Base-by-base conservation (phyloP, 2,888 invertebrate genomes). In the Ectemnius continuus region DNA sequence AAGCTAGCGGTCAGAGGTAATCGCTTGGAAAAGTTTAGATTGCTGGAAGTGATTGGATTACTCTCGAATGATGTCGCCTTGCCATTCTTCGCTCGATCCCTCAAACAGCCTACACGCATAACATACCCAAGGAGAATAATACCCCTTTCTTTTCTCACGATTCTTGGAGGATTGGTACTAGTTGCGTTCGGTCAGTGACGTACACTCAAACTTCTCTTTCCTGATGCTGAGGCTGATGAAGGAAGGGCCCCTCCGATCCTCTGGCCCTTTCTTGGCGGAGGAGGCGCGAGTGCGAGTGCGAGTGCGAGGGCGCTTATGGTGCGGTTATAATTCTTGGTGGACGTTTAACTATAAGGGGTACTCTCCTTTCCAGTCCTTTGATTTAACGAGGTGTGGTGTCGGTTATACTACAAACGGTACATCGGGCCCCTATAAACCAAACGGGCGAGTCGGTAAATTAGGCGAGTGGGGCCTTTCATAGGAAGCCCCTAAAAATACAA, bases 361-460 rank as follows among this genome's bases (percentile, higher is more conserved):
- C 36, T 36, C 36, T 36, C 36, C 36, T 36, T 81, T 80, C 80
- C 78, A 73, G 82, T 84, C 83, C 76, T 86, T 84, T 86, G 88
- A 88, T 89, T 89, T 88, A 88, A 89, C 87, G 89, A 89, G 88
- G 86, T 86, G 84, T 88, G 87, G 88, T 87, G 88, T 89, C 86
- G 87, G 88, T 88, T 87, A 86, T 87, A 83, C 83, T 84, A 85
- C 86, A 86, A 88, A 87, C 85, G 85, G 86, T 81, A 87, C 84
- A 88, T 88, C 85, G 84, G 79, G 77, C 81, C 81, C 83, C 87
- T 88, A 88, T 89, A 89, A 88, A 89, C 88, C 86, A 88, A 86
- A 85, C 86, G 79, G 86, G 79, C 84, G 81, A 88, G 88, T 86
- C 87, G 81, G 89, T 88, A 89, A 89, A 89, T 89, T 89, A 88